phyloP scores from a whole-genome alignment of 2,888 invertebrate species.

The Auanema freiburgensis region DNA sequence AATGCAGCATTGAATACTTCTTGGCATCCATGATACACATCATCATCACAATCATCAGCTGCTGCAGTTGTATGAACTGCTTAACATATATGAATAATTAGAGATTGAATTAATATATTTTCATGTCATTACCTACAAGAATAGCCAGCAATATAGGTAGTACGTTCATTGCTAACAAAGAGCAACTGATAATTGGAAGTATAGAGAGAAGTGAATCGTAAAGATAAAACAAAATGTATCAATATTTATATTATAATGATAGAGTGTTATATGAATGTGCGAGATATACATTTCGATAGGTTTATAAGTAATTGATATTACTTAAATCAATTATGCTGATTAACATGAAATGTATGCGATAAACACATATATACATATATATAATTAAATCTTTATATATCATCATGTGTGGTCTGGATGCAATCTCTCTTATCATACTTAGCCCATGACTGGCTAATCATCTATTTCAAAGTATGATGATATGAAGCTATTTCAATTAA shows the following conservation, averaged over 20 bases:
- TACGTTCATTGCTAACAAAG: background rate
- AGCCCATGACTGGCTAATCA: too few species aligned
- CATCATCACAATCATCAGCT: slow-evolving; percentile 27
- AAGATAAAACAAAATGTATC: too few species aligned
- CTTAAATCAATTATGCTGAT: too few species aligned
- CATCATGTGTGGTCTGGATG: background rate
- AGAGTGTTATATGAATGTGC: too few species aligned
- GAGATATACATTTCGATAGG: too few species aligned
- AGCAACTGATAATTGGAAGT: background rate
- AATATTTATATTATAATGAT: too few species aligned
- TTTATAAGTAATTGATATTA: too few species aligned
- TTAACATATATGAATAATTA: background rate
- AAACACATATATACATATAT: background rate
- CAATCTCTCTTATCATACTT: too few species aligned
- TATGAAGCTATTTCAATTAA: too few species aligned
- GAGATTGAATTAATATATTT: background rate
- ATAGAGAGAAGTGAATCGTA: background rate
- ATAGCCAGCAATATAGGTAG: too few species aligned
- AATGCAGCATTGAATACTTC: slow-evolving; percentile 24
- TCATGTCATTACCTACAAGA: too few species aligned
- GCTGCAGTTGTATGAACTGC: background rate
- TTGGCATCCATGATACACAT: slow-evolving; percentile 28
- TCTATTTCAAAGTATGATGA: too few species aligned
- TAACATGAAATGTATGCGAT: background rate
- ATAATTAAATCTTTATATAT: background rate